Conservation (phyloP, 1,140 invertebrate genomes). For the Parasteatoda tepidariorum region DNA sequence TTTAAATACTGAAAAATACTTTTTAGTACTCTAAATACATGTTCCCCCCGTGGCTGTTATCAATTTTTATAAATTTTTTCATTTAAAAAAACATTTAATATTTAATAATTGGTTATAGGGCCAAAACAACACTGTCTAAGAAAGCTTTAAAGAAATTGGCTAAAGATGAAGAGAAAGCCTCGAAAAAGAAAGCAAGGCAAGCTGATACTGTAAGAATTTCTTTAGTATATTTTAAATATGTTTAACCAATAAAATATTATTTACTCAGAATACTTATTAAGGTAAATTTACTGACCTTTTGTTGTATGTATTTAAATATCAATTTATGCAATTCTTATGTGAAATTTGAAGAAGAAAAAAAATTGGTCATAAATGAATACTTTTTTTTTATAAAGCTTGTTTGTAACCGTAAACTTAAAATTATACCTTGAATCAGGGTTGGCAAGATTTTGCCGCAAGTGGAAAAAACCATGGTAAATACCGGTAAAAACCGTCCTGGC, state of each 20-base stretch:
- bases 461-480: no score
- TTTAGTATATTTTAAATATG: not conserved
- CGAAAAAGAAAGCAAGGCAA: constrained; percentile 74
- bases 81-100: no score
- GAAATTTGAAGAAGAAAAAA: not conserved
- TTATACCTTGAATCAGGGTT: no score
- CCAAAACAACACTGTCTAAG: constrained; percentile 71
- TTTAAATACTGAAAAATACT: no score
- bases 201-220: constrained; percentile 65
- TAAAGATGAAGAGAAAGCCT: constrained; percentile 77
- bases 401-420: no score
- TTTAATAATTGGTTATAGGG: no score
- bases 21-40: no score
- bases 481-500: no score
- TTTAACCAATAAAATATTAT: not conserved
- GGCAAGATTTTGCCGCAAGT: no score
- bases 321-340: not conserved
- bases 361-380: not conserved
- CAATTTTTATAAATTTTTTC: no score
- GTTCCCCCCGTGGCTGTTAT: no score
- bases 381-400: not conserved
- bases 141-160: constrained; percentile 78
- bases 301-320: not conserved
- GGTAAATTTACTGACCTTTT: no score
- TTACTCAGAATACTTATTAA: not conserved